Evolutionary conservation across 1,140 invertebrate genomes (phyloP).

Genomic region (Listronotus oregonensis): DNA sequence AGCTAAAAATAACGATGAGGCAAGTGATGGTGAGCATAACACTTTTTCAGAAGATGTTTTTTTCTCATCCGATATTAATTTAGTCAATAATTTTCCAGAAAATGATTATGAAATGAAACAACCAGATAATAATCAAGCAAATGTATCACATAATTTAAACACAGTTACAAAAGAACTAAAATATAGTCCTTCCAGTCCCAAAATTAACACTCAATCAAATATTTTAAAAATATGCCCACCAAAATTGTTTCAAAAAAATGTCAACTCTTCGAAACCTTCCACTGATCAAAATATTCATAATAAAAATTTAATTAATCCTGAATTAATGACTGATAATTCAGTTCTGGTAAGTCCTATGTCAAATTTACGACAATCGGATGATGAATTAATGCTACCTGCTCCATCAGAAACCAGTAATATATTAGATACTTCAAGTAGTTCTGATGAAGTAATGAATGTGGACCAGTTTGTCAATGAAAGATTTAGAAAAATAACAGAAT

Average conservation of each 20-base stretch:
- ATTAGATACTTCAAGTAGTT: slow-evolving; percentile 50
- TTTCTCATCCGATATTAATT: not conserved
- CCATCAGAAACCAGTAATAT: slow-evolving; percentile 39
- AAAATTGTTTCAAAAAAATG: slow-evolving; percentile 2
- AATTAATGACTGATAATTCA: slow-evolving; percentile 43
- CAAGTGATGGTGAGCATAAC: too few species aligned
- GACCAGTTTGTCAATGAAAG: slow-evolving; percentile 54
- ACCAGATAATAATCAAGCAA: too few species aligned
- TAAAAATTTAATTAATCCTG: slow-evolving; percentile 25
- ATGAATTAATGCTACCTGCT: slow-evolving; percentile 47
- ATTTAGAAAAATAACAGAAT: slow-evolving; percentile 51
- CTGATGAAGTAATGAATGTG: slow-evolving; percentile 54
- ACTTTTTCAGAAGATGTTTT: not conserved
- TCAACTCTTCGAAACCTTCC: not conserved
- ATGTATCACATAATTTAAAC: not conserved
- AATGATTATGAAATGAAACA: slow-evolving; percentile 13
- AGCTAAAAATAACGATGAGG: too few species aligned
- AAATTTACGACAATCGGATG: slow-evolving; percentile 40
- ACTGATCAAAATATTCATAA: slow-evolving; percentile 1
- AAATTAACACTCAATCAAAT: slow-evolving; percentile 30
- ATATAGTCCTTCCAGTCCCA: not conserved
- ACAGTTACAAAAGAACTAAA: not conserved
- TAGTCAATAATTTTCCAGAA: not conserved
- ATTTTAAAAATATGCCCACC: slow-evolving; percentile 19
- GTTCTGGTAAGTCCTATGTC: slow-evolving; percentile 35